Evolutionary conservation across 1,140 invertebrate genomes (phyloP), one percentile per base, ranked within the genome.

Genomic region (Penaeus japonicus): DNA sequence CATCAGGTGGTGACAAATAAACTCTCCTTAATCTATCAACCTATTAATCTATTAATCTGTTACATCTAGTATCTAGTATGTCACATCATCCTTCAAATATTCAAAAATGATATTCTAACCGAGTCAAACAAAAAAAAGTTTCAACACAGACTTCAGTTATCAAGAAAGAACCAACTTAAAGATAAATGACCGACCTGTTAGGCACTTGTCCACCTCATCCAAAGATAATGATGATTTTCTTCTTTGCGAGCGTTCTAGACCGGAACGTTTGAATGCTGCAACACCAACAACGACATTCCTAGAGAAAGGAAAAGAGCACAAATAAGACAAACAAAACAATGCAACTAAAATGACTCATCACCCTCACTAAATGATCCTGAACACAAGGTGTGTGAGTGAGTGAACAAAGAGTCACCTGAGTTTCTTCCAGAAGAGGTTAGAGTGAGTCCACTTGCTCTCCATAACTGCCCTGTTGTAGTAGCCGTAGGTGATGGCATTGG

Each of bases 401-500:
- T 47, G 24, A 86, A 57, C 22, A 39, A 22, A 5, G 18, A 47
- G 24, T 85, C 91, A 93, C 93, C 93, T 95, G 27, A 99, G 93
- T 93, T 98, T 98, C 92, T 97, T 98, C 98, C 98, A 99, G 91
- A 98, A 94, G 15, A 98, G 91, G 91, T 97, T 96, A 91, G 97
- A 96, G 20, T 96, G 96, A 4, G 97, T 97, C 98, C 98, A 99
- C 89, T 96, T 96, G 35, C 97, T 97, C 93, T 99, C 98, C 30
- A 99, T 93, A 22, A 99, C 98, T 91, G 96, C 96, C 94, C 93
- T 91, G 82, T 96, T 96, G 91, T 96, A 96, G 91, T 95, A 97
- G 90, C 98, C 98, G 92, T 99, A 99, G 0, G 99, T 99, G 55
- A 99, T 95, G 20, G 99, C 99, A 92, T 99, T 99, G 3, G 98